phyloP scores from a whole-genome alignment of 2,888 invertebrate genomes.

The Eulithis prunata region DNA sequence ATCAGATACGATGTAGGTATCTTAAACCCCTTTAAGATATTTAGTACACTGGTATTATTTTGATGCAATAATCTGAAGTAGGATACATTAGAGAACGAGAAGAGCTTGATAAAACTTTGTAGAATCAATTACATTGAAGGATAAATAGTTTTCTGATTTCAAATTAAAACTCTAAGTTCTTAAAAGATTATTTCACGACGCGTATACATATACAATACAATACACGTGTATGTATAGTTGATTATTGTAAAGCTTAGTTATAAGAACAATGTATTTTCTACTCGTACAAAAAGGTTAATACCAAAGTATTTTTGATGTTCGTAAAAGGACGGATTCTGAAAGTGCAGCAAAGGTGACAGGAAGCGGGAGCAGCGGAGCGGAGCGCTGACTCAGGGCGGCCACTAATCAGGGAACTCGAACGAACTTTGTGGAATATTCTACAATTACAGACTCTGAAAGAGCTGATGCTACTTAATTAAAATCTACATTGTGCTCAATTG shows the following conservation, averaged over 20 bases:
- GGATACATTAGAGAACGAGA: background rate
- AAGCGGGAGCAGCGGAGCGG: conserved; percentile 76
- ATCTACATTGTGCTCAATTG: background rate
- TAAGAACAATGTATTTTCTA: conserved; percentile 1
- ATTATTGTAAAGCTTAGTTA: too few species aligned
- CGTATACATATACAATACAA: too few species aligned
- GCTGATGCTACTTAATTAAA: conserved; percentile 4
- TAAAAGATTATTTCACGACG: too few species aligned
- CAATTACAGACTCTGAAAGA: conserved; percentile 4
- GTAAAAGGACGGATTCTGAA: conserved; percentile 79
- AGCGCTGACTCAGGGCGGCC: conserved; percentile 42
- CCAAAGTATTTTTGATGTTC: conserved; percentile 53
- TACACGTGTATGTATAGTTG: too few species aligned
- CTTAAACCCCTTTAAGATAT: background rate
- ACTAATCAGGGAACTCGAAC: conserved; percentile 58
- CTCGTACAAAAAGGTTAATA: conserved; percentile 15
- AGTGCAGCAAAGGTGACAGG: conserved; percentile 81
- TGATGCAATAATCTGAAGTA: conserved; percentile 7
- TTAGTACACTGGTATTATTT: conserved; percentile 3
- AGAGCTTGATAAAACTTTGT: background rate
- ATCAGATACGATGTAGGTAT: conserved; percentile 33
- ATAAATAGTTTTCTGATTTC: too few species aligned
- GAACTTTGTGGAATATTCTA: conserved; percentile 22
- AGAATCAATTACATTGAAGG: too few species aligned
- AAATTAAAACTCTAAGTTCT: too few species aligned